Base-by-base conservation (phyloP, 2,113 vertebrate genomes). In the Pholis gunnellus region DNA sequence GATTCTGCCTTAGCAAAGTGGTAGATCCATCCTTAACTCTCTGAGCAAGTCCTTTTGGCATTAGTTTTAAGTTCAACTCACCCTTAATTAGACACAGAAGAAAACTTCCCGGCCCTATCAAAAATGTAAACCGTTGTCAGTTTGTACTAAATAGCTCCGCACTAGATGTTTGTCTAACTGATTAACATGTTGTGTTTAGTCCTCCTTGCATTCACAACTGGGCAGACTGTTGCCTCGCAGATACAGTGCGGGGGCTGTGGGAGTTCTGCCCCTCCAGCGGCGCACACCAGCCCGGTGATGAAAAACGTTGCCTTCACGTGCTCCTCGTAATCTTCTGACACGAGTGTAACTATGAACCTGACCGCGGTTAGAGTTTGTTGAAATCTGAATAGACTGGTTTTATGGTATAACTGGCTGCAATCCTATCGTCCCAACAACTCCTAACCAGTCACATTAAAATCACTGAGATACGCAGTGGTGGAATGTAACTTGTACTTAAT, bases 251-350 rank as follows among this genome's bases (percentile, higher is more conserved):
- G 20, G 42, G 8, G 38, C 48, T 48, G 68, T 29, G 75, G 13
- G 93, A 85, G 84, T 90, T 90, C 77, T 75, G 83, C 83, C 83
- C 78, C 75, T 73, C 42, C 56, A 85, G 36, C 78, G 11, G 36
- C 80, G 78, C 82, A 50, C 59, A 83, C 88, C 78, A 86, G 79
- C 14, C 44, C 73, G 1, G 69, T 50, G 46, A 13, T 81, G 34
- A 20, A 34, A 22, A 78, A 46, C 68, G 92, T 36, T 87, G 90
- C 92, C 6, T 93, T 93, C 87, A 89, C 3, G 69, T 63, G 42
- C 73, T 25, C 36, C 81, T 87, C 82, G 91, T 67, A 86, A 81
- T 87, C 46, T 14, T 84, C 44, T 34, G 0, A 10, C 6, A 48
- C 38, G 0, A 22, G 0, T 11, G 44, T 22, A 38, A 31, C 38